Percentiles rank a stretch among this genome's conserved stretches.
Evolutionary conservation across 2,888 invertebrate species (phyloP).

Genomic region (Mimachlamys varia): DNA sequence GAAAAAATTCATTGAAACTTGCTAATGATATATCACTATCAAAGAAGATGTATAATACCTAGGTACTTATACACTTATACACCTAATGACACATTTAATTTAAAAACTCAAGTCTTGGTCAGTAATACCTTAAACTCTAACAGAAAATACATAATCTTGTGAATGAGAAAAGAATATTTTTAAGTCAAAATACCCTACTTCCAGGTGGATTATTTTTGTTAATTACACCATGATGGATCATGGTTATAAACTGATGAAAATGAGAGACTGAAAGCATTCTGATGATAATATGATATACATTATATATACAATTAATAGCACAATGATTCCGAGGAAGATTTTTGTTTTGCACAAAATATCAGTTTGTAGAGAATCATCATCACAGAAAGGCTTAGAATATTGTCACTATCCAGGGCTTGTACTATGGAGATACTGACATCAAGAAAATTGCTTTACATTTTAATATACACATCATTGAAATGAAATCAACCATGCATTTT

Average conservation of each 20-base stretch:
- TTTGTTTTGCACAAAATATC: neutral
- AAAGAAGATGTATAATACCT: neutral
- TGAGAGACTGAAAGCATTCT: too few relatives aligned
- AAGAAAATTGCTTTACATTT: neutral
- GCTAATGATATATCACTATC: neutral
- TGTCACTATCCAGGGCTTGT: neutral
- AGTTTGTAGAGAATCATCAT: neutral
- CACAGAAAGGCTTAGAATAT: neutral
- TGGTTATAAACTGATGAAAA: neutral
- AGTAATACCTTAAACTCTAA: neutral
- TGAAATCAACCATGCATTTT: neutral
- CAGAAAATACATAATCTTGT: neutral
- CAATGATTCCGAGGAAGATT: neutral
- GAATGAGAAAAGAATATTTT: neutral
- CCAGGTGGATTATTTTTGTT: too few relatives aligned
- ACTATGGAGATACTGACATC: too few relatives aligned
- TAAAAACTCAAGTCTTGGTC: too few relatives aligned
- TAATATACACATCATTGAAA: neutral
- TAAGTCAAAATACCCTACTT: neutral
- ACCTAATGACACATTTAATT: too few relatives aligned
- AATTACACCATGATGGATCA: neutral
- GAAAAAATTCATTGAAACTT: neutral
- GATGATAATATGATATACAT: too few relatives aligned
- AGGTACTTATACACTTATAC: neutral
- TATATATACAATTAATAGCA: too few relatives aligned